phyloP scores from a whole-genome alignment of 2,797 vertebrate species.

The Cyclopterus lumpus region DNA sequence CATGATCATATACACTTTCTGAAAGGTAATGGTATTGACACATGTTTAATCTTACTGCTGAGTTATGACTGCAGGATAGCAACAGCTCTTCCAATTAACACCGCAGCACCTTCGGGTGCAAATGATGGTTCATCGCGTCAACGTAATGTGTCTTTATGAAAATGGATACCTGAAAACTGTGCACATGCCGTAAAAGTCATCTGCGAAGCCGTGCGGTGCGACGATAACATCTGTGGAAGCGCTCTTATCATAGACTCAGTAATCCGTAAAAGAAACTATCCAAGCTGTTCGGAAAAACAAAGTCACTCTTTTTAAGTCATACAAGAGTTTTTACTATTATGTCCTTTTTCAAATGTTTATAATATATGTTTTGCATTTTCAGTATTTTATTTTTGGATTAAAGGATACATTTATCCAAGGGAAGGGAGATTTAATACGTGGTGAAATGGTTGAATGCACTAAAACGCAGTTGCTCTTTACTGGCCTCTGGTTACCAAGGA shows the following conservation, averaged over 20 bases:
- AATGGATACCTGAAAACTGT: slow-evolving; percentile 49
- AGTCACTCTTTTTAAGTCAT: slow-evolving; percentile 1
- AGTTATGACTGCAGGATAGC: slow-evolving; percentile 39
- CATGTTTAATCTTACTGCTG: slow-evolving; percentile 2
- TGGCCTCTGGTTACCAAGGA: slow-evolving; percentile 66
- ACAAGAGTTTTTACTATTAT: neutral
- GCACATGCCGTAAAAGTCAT: slow-evolving; percentile 36
- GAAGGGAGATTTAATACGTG: neutral
- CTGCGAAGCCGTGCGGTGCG: slow-evolving; percentile 7
- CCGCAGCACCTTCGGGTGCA: slow-evolving; percentile 24
- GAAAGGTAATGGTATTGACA: slow-evolving; percentile 36
- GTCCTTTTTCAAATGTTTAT: slow-evolving; percentile 3
- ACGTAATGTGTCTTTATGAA: slow-evolving; percentile 60
- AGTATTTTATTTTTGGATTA: neutral
- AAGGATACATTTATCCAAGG: slow-evolving; percentile 8
- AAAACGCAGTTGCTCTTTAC: slow-evolving; percentile 34
- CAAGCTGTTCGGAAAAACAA: slow-evolving; percentile 36
- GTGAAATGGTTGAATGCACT: slow-evolving; percentile 28
- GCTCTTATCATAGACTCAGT: slow-evolving; percentile 23
- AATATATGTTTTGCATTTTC: neutral
- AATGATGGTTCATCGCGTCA: slow-evolving; percentile 55
- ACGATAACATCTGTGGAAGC: slow-evolving; percentile 49
- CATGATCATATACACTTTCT: slow-evolving; percentile 17
- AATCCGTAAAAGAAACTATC: slow-evolving; percentile 34
- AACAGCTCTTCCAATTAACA: slow-evolving; percentile 61